These are phyloP conservation scores for Cephus sareptanus DNA, from an alignment of 2,888 invertebrate species.

Conservation along the genomic window DNA sequence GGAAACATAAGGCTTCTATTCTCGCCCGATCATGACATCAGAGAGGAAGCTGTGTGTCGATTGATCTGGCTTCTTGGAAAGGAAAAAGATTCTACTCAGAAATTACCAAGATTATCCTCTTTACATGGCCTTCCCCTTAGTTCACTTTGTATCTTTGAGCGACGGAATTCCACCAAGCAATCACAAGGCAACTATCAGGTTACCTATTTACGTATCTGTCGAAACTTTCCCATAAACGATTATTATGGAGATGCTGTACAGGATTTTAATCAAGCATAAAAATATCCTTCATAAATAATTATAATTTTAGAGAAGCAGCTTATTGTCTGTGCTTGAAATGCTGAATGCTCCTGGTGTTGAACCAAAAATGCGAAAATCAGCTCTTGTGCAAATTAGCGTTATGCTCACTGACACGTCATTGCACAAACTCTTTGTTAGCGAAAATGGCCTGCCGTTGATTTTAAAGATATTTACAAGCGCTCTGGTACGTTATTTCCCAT, in stretches of 20 bases:
- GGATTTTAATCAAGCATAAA: not conserved
- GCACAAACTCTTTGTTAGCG: conserved; percentile 72
- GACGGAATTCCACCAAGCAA: conserved; percentile 40
- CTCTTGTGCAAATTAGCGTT: conserved; percentile 75
- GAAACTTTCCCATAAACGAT: not conserved
- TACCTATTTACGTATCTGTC: conserved; percentile 16
- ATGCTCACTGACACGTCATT: conserved; percentile 74
- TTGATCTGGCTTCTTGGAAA: conserved; percentile 68
- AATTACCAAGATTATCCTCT: conserved; percentile 67
- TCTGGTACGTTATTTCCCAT: conserved; percentile 44
- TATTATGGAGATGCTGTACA: not conserved
- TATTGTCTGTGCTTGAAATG: conserved; percentile 60
- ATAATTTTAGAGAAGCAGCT: conserved; percentile 65
- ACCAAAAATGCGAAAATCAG: conserved; percentile 75
- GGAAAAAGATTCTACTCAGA: conserved; percentile 63
- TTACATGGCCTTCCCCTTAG: conserved; percentile 66
- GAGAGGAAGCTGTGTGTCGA: conserved; percentile 69
- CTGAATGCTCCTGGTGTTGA: conserved; percentile 67
- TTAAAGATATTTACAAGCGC: conserved; percentile 67
- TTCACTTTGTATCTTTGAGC: conserved; percentile 64
- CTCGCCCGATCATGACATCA: conserved; percentile 57
- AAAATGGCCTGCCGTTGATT: conserved; percentile 70
- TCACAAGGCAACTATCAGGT: conserved; percentile 59
- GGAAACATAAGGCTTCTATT: conserved; percentile 69
- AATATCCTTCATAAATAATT: not conserved